phyloP scores from a whole-genome alignment of 2,113 vertebrate species.

The Microtus montanus region DNA sequence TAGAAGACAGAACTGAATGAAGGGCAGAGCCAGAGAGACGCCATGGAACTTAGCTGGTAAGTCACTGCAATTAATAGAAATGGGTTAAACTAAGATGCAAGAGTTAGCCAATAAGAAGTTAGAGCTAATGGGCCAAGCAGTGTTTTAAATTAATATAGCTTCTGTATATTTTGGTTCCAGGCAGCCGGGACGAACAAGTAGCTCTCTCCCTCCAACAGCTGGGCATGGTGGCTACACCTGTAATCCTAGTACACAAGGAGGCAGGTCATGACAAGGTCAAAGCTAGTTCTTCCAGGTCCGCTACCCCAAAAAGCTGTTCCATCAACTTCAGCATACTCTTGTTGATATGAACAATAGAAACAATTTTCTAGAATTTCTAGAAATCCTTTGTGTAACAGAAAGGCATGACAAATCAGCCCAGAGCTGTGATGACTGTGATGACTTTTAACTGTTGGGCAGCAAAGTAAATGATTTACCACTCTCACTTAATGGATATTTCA shows the following conservation, averaged over 20 bases:
- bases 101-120: no score
- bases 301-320: background rate
- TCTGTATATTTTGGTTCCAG: no score
- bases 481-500: background rate
- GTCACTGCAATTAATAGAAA: no score
- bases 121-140: no score
- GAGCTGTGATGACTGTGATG: background rate
- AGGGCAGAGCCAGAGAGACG: no score
- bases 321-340: slow-evolving; percentile 3
- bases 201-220: background rate
- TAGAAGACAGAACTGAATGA: no score
- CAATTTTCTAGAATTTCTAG: slow-evolving; percentile 17
- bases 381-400: slow-evolving; percentile 14
- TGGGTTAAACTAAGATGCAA: no score
- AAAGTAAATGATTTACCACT: background rate
- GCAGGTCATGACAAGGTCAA: background rate
- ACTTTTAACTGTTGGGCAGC: slow-evolving; percentile 8
- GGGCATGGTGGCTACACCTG: background rate
- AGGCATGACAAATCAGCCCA: slow-evolving; percentile 7
- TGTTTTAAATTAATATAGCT: no score
- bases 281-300: background rate
- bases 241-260: background rate
- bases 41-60: no score
- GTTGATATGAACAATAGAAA: slow-evolving; percentile 2
- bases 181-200: no score